A percentile compares a stretch with the other conserved stretches of the same genome.
Evolutionary conservation across 92 coral and sea anemone species (phyloP).

Genomic region (Montipora capitata): DNA sequence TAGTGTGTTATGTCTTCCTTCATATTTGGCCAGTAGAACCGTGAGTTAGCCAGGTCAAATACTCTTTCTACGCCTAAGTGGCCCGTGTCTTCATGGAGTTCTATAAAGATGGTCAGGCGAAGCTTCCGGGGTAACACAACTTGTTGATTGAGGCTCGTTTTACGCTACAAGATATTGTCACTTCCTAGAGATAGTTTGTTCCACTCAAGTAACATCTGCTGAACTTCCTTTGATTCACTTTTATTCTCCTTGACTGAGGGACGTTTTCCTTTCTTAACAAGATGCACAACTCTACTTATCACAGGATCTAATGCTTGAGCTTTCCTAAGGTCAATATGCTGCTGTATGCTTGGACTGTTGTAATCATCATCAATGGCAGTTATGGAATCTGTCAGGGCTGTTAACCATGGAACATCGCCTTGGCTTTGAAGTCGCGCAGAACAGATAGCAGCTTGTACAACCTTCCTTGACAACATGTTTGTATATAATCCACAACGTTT

Average conservation of each 20-base stretch:
- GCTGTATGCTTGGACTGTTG: neutral
- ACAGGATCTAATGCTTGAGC: constrained; percentile 33
- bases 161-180: neutral
- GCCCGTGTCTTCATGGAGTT: constrained; percentile 25
- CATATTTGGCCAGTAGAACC: constrained; percentile 19
- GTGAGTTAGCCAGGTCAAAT: neutral
- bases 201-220: too few species aligned
- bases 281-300: constrained; percentile 25
- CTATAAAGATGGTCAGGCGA: neutral
- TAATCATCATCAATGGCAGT: neutral
- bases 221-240: neutral
- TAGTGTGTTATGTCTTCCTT: neutral
- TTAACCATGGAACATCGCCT: constrained; percentile 49
- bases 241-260: constrained; percentile 9
- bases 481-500: constrained; percentile 38
- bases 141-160: neutral
- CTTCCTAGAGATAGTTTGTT: neutral
- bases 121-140: constrained; percentile 1
- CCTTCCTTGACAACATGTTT: constrained; percentile 53
- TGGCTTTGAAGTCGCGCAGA: constrained; percentile 44
- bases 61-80: constrained; percentile 1
- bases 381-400: constrained; percentile 38
- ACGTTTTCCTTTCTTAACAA: constrained; percentile 24
- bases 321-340: constrained; percentile 11
- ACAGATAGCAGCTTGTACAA: constrained; percentile 49